These are phyloP conservation scores for Panopea generosa DNA, from an alignment of 2,888 invertebrate genomes.

Conservation along the genomic window DNA sequence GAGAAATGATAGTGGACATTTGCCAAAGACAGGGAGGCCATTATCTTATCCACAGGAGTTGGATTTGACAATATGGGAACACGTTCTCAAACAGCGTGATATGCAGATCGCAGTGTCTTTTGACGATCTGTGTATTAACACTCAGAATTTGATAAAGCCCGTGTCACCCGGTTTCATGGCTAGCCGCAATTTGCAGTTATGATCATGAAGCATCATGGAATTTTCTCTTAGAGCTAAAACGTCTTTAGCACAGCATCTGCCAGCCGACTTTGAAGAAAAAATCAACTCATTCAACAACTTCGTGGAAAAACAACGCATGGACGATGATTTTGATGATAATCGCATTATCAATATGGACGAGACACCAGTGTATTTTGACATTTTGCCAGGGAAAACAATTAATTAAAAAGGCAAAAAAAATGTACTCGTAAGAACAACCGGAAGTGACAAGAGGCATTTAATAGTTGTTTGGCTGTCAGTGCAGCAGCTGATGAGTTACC, in stretches of 20 bases:
- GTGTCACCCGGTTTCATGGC: conserved; percentile 20
- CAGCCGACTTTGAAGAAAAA: conserved; percentile 32
- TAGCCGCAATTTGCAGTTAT: conserved; percentile 18
- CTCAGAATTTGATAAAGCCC: conserved; percentile 4
- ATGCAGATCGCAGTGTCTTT: conserved; percentile 28
- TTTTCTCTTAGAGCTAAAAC: conserved; percentile 23
- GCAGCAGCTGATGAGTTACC: conserved; percentile 22
- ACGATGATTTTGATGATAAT: conserved; percentile 44
- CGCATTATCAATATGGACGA: conserved; percentile 53
- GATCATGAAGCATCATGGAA: conserved; percentile 28
- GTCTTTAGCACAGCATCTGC: conserved; percentile 23
- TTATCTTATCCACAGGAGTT: conserved; percentile 13
- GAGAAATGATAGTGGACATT: too few species aligned
- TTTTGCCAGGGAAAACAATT: conserved; percentile 33
- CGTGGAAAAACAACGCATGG: conserved; percentile 9
- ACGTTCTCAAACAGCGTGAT: conserved; percentile 29
- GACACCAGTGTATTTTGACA: conserved; percentile 33
- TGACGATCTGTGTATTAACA: conserved; percentile 19
- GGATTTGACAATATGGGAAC: conserved; percentile 7
- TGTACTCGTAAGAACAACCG: conserved; percentile 26
- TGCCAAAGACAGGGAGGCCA: conserved; percentile 13
- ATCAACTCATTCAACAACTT: conserved; percentile 27
- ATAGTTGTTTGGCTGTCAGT: conserved; percentile 27
- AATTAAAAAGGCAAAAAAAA: conserved; percentile 15
- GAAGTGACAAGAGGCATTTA: conserved; percentile 34